Base-by-base conservation (phyloP, 1,140 invertebrate species). In the Oppia nitens region DNA sequence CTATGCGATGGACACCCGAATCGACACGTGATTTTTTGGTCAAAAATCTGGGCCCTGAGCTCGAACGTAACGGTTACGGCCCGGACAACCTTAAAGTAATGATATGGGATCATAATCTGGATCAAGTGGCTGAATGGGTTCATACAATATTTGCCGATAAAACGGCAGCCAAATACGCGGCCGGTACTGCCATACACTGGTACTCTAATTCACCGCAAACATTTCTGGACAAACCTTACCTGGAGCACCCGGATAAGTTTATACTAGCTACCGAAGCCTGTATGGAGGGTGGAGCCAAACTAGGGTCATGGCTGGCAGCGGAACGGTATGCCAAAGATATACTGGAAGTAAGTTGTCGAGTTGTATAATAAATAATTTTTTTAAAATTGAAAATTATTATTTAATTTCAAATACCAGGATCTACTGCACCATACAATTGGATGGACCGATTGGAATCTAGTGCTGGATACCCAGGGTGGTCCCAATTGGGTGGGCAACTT, bases 231-330 rank as follows among this genome's bases (percentile, higher is more conserved):
- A 40, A 66, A 4, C 76, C 76, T 1, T 78, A 81, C 66, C 68
- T 52, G 12, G 64, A 71, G 3, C 78, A 78, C 67, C 83, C 85
- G 0, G 73, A 84, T 45, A 81, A 84, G 63, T 80, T 87, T 64
- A 70, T 89, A 3, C 63, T 92, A 1, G 77, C 76, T n/a, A 87
- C 86, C 0, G 87, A 91, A 72, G 82, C 84, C 3, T 83, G 81
- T 66, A 71, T 75, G 57, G 82, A 83, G 62, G 67, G n/a, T 62
- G n/a, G n/a, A 17, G 58, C 60, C 2, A 1, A 14, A 1, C 40
- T 60, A 12, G 62, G 60, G 17, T 45, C 29, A 25, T 63, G 62
- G 62, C 17, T 14, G n/a, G 23, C 53, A 47, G 52, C 27, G 23
- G 59, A 63, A 47, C 9, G 23, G 2, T 62, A 62, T 55, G 56